These are phyloP conservation scores for Spialia ferax DNA, from an alignment of 2,888 invertebrate species.

Conservation along the genomic window DNA sequence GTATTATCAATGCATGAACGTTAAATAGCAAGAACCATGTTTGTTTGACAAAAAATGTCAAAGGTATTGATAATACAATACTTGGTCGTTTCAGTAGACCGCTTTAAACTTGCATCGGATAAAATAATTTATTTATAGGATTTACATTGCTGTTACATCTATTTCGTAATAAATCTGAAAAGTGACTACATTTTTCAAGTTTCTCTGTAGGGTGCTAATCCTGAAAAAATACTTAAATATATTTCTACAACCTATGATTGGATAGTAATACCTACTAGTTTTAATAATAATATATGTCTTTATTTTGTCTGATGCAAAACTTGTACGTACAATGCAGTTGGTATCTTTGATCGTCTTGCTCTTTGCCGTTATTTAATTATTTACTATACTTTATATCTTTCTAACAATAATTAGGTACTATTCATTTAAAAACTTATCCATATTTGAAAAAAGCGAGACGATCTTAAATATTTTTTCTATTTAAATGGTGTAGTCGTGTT, in stretches of 20 bases:
- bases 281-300: too few species aligned
- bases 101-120: conserved; percentile 38
- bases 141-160: not conserved
- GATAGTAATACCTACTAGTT: too few species aligned
- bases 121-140: not conserved
- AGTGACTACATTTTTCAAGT: too few species aligned
- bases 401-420: conserved; percentile 2
- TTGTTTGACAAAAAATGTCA: not conserved
- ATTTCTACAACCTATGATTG: not conserved
- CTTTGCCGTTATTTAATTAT: conserved; percentile 49
- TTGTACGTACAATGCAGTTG: conserved; percentile 48
- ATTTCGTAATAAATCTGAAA: too few species aligned
- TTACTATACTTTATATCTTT: conserved; percentile 8
- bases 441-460: conserved; percentile 49
- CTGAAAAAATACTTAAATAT: too few species aligned
- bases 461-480: conserved; percentile 34
- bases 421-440: not conserved
- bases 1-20: conserved; percentile 2
- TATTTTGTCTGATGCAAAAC: conserved; percentile 41
- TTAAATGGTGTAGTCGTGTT: conserved; percentile 51
- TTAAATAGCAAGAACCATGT: too few species aligned
- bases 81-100: conserved; percentile 9
- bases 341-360: conserved; percentile 54
- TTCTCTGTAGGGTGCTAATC: too few species aligned
- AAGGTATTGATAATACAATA: conserved; percentile 17